These are phyloP conservation scores for Catharus fuscescens DNA, from an alignment of 2,113 vertebrate species.

Conservation along the genomic window DNA sequence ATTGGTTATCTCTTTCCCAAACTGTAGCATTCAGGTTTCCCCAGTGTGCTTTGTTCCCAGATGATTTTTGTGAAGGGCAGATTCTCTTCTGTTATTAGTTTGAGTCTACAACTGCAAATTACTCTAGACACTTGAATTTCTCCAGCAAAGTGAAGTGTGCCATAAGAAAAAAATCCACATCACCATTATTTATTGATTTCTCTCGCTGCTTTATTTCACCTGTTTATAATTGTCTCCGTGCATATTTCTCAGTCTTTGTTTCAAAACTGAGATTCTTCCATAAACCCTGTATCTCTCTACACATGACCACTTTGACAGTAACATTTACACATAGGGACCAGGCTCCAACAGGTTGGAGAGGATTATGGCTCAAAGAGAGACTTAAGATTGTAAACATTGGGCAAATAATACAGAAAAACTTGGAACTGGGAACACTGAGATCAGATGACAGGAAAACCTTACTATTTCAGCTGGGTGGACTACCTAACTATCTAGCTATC, in stretches of 20 bases:
- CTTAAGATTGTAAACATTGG: neutral
- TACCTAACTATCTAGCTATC: neutral
- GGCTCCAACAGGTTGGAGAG: neutral
- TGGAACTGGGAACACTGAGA: neutral
- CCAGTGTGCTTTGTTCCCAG: neutral
- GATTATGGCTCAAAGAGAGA: neutral
- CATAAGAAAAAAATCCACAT: neutral
- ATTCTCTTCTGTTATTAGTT: neutral
- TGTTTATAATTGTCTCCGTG: neutral
- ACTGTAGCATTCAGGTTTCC: neutral
- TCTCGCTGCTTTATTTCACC: neutral
- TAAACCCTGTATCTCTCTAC: neutral
- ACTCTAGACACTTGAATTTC: neutral
- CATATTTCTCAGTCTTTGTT: neutral
- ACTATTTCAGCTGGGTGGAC: neutral
- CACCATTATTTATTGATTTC: neutral
- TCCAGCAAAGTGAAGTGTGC: neutral
- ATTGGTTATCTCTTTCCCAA: neutral
- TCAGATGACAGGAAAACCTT: neutral
- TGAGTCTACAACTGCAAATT: neutral
- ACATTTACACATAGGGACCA: neutral
- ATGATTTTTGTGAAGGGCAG: neutral
- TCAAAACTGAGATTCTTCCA: neutral
- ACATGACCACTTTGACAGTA: neutral
- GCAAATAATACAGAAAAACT: neutral